Percentiles rank a stretch among this genome's conserved stretches.
Evolutionary conservation across 2,888 invertebrate genomes (phyloP).

Genomic region (Scelioninae gen. 2): DNA sequence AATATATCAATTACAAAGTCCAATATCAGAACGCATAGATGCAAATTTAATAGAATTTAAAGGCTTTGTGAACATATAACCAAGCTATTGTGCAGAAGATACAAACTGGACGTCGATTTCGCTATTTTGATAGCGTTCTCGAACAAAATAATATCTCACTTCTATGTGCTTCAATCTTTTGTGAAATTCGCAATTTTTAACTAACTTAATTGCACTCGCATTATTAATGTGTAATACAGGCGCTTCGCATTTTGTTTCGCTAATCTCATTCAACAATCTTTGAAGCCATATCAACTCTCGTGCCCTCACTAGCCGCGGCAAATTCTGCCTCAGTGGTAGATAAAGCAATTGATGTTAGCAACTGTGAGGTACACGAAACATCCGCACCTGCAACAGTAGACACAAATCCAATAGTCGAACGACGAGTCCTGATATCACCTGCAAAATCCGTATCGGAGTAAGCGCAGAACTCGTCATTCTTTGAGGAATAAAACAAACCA

Average conservation of each 20-base stretch:
- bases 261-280: neutral
- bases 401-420: slow-evolving; percentile 22
- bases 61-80: slow-evolving; percentile 9
- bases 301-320: slow-evolving; percentile 6
- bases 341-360: slow-evolving; percentile 8
- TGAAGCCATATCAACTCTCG: slow-evolving; percentile 7
- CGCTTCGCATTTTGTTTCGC: neutral
- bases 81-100: neutral
- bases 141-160: neutral
- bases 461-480: neutral
- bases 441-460: slow-evolving; percentile 31
- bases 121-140: neutral
- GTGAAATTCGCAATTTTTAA: slow-evolving; percentile 9
- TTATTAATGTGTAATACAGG: slow-evolving; percentile 3
- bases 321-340: slow-evolving; percentile 21
- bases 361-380: slow-evolving; percentile 12
- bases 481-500: slow-evolving; percentile 5
- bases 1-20: neutral
- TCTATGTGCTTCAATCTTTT: slow-evolving; percentile 5
- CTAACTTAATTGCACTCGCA: slow-evolving; percentile 6
- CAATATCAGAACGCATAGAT: neutral
- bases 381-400: neutral
- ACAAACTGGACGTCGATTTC: neutral
- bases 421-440: slow-evolving; percentile 13
- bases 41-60: neutral